phyloP scores from a whole-genome alignment of 2,888 invertebrate genomes.

The Malthinus seriepunctatus region DNA sequence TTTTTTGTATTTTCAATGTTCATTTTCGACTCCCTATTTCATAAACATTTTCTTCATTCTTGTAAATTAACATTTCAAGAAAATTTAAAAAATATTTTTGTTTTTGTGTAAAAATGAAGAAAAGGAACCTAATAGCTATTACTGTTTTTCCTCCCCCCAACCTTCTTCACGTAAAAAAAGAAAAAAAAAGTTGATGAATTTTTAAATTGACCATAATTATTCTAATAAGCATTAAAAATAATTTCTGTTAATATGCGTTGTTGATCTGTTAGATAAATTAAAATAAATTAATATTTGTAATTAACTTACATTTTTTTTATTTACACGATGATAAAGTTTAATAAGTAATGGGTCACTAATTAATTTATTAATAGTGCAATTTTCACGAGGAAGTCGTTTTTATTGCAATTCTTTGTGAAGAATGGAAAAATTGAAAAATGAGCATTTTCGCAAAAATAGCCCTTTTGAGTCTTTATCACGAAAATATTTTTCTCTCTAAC shows the following conservation, averaged over 20 bases:
- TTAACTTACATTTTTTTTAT: constrained; percentile 29
- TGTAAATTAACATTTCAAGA: constrained; percentile 25
- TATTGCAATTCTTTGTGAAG: too few relatives aligned
- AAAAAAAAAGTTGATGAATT: constrained; percentile 20
- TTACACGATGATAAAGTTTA: background rate
- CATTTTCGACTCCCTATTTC: constrained; percentile 26
- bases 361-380: too few relatives aligned
- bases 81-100: constrained; percentile 18
- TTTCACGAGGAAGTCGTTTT: too few relatives aligned
- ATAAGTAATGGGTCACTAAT: too few relatives aligned
- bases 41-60: constrained; percentile 13
- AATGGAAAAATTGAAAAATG: too few relatives aligned
- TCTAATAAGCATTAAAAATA: constrained; percentile 31
- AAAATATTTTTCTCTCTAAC: too few relatives aligned
- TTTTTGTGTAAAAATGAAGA: constrained; percentile 15
- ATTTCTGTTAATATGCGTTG: constrained; percentile 47
- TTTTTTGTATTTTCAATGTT: constrained; percentile 27
- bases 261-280: constrained; percentile 49
- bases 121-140: constrained; percentile 23
- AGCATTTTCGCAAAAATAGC: too few relatives aligned
- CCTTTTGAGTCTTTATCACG: too few relatives aligned
- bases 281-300: constrained; percentile 49
- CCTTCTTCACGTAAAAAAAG: constrained; percentile 16
- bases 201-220: constrained; percentile 25
- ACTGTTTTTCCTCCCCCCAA: constrained; percentile 23